A percentile compares a stretch with the other conserved stretches of the same genome.
phyloP scores from a whole-genome alignment of 2,888 invertebrate species.

The Ditula angustiorana region DNA sequence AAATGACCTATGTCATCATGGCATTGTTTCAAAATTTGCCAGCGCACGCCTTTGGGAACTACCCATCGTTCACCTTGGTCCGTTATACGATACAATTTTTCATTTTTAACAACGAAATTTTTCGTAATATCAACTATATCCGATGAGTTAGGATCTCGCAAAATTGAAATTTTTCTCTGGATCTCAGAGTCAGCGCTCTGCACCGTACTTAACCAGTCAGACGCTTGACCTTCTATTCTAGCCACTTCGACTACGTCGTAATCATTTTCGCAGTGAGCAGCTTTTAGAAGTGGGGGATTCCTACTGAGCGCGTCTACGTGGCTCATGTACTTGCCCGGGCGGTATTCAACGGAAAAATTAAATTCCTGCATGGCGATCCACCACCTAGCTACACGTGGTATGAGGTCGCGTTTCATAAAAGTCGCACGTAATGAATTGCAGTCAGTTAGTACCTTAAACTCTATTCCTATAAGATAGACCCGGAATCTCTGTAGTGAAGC shows the following conservation, averaged over 20 bases:
- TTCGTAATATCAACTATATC: neutral
- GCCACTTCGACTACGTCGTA: neutral
- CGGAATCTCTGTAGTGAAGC: no score
- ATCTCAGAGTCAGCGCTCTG: neutral
- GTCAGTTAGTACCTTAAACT: neutral
- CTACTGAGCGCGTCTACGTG: neutral
- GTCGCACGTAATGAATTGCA: neutral
- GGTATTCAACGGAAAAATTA: neutral
- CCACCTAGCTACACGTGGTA: neutral
- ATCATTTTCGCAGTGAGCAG: no score
- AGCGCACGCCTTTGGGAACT: slow-evolving; percentile 29
- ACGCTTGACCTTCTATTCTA: neutral
- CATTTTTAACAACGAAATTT: neutral
- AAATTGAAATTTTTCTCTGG: neutral
- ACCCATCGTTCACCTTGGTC: slow-evolving; percentile 18
- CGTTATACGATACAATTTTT: neutral
- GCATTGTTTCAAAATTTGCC: slow-evolving; percentile 32
- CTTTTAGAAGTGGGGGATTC: neutral
- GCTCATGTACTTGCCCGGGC: neutral
- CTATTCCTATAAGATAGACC: no score
- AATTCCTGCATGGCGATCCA: neutral
- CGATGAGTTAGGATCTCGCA: neutral
- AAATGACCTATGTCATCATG: slow-evolving; percentile 35
- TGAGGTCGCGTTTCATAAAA: neutral
- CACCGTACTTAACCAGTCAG: neutral